Base-by-base conservation (phyloP, 2,888 invertebrate genomes). In the Nomada lathburiana region DNA sequence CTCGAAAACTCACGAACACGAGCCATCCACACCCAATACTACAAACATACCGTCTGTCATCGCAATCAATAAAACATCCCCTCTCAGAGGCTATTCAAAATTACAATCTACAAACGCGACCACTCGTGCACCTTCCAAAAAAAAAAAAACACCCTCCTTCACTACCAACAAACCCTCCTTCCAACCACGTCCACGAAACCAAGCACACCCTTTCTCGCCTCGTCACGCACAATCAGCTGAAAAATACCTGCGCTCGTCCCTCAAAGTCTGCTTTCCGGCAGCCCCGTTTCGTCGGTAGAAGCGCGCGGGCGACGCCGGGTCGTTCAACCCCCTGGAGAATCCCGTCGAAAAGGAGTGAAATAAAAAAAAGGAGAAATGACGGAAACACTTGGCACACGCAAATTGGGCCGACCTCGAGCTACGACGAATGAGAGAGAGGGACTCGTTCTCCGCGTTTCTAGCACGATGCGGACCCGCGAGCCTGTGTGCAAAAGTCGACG, bases 321-420 rank as follows among this genome's bases (percentile, higher is more conserved):
- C 62, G 79, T 78, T 79, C 60, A 62, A 36, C 71, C 53, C 52
- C 29, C 50, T 7, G 36, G 36, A 36, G 36, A 36, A 36, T 71
- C 47, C 50, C n/a, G 64, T 29, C 50, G 50, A 44, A 47, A 63
- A 36, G 36, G 36, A 36, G 36, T 7, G 36, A 36, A 7, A 0
- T 3, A 67, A 75, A 76, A 55, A 44, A 23, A 42, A 23, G 13
- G 23, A 13, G 59, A 42, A 47, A 20, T 29, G 52, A 53, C 59
- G 72, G 62, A 64, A 68, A 65, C 80, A 80, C 74, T 76, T 82
- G 80, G 77, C 75, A 77, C 68, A 80, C 70, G 81, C 76, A 59
- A 76, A 82, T 81, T 63, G 69, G 69, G 64, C 64, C 75, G 72
- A 73, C 63, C 60, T 69, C 76, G 82, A 50, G 76, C 36, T 20